Evolutionary conservation across 2,797 vertebrate genomes (phyloP), one percentile per base, ranked within the genome.

Genomic region (Synaphobranchus kaupii): DNA sequence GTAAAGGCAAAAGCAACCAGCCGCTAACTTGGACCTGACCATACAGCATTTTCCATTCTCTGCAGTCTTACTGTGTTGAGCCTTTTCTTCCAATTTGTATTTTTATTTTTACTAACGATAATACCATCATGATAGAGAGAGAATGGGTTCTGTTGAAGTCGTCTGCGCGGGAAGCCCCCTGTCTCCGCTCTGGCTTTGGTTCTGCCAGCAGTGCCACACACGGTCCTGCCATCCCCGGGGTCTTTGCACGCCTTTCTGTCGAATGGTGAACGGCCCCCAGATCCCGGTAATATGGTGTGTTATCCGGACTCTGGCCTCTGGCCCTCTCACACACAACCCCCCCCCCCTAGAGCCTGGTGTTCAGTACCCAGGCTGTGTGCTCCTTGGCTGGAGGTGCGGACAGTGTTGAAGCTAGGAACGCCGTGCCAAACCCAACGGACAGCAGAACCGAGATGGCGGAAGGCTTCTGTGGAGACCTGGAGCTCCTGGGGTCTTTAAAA

Each of bases 61-160:
- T 86, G 85, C 88, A 91, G 90, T 94, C 92, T 93, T 94, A 50
- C 44, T 71, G 13, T 86, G 44, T 34, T 34, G n/a, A 48, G 54
- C 60, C 63, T 84, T 68, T 83, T 87, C 60, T 15, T 54, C n/a
- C 39, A 83, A 20, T 47, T 80, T 8, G 5, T 71, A 9, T 86
- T 71, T 73, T 86, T 83, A 88, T 85, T 68, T 88, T 87, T 85
- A 68, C 83, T 92, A 91, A 85, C 8, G 48, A 87, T 54, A 52
- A 93, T 89, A 92, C 93, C 78, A 82, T 34, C 47, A n/a, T 56
- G 52, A 34, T 4, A 68, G 39, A 85, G 63, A 47, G 58, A 50
- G 56, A 83, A n/a, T 8, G 15, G 7, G 15, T 47, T 25, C 44
- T 85, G 52, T 22, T n/a, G 80, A 50, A 52, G 22, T n/a, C 47